Percentiles rank a stretch among this genome's conserved stretches.
Evolutionary conservation across 1,140 invertebrate genomes (phyloP).

Genomic region (Cepaea nemoralis): DNA sequence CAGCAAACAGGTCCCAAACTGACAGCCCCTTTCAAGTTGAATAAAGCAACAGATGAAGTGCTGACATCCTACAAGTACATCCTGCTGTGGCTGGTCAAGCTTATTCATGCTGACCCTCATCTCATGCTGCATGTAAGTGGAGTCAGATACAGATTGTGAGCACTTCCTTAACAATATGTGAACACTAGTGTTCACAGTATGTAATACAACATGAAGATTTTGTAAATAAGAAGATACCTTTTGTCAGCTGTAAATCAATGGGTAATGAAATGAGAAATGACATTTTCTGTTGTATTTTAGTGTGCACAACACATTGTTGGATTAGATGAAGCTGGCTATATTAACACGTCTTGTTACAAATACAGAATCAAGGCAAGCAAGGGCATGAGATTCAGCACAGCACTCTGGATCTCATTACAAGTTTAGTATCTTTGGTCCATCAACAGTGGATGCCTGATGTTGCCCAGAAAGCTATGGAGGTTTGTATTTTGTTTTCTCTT

Average conservation of each 20-base stretch:
- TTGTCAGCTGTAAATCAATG: no score
- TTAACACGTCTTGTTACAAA: neutral
- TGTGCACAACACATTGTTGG: no score
- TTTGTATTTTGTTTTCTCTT: constrained; percentile 33
- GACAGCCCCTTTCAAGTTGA: constrained; percentile 57
- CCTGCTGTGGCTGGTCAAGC: constrained; percentile 88
- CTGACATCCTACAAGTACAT: constrained; percentile 89
- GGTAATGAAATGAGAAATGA: no score
- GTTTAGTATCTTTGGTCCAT: constrained; percentile 93
- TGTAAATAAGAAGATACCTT: no score
- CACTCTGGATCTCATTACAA: constrained; percentile 94
- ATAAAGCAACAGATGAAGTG: constrained; percentile 85
- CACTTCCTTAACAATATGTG: no score
- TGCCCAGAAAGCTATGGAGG: constrained; percentile 95
- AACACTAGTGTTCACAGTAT: no score
- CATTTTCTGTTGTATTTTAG: no score
- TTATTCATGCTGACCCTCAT: constrained; percentile 96
- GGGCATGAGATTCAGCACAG: constrained; percentile 95
- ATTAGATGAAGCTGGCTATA: no score
- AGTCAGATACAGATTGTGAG: no score
- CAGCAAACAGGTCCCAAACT: constrained; percentile 48
- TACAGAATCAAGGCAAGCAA: constrained; percentile 91
- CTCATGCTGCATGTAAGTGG: constrained; percentile 90
- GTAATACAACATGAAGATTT: no score
- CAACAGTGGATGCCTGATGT: constrained; percentile 89